A percentile compares a stretch with the other conserved stretches of the same genome.
Evolutionary conservation across 2,113 vertebrate genomes (phyloP).

Genomic region (Kryptolebias marmoratus): DNA sequence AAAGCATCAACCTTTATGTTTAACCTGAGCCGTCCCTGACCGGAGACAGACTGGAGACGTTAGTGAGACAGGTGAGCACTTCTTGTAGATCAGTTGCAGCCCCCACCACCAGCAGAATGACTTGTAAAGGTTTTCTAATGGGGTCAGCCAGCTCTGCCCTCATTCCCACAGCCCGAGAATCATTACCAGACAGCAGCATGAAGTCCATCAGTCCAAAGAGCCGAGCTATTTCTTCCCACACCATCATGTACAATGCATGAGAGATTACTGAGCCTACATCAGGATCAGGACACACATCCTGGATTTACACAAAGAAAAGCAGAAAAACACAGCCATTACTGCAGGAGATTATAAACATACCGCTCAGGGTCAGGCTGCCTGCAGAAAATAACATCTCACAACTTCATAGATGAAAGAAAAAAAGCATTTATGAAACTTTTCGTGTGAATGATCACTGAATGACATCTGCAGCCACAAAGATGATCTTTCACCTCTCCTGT

Average conservation of each 20-base stretch:
- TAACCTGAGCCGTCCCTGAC: neutral
- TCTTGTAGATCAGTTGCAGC: slow-evolving; percentile 1
- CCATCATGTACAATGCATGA: neutral
- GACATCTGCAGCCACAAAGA: slow-evolving; percentile 25
- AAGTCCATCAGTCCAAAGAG: slow-evolving; percentile 40
- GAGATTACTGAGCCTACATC: slow-evolving; percentile 34
- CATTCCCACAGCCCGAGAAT: slow-evolving; percentile 34
- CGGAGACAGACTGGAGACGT: slow-evolving; percentile 13
- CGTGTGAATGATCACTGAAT: neutral
- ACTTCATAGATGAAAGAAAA: neutral
- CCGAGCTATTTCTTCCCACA: slow-evolving; percentile 39
- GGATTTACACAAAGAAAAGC: slow-evolving; percentile 9
- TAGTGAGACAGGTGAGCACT: neutral
- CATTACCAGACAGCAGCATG: slow-evolving; percentile 23
- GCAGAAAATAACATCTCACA: neutral
- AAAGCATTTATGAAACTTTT: neutral
- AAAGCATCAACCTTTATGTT: neutral
- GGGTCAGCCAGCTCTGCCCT: slow-evolving; percentile 47
- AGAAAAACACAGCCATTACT: slow-evolving; percentile 3
- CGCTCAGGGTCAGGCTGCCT: neutral
- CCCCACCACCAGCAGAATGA: slow-evolving; percentile 22
- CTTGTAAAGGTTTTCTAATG: slow-evolving; percentile 41
- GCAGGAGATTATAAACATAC: neutral
- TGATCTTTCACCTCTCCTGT: slow-evolving; percentile 56
- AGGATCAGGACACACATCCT: slow-evolving; percentile 9